Evolutionary conservation across 2,113 vertebrate genomes (phyloP).

Genomic region (Callaeas wilsoni): DNA sequence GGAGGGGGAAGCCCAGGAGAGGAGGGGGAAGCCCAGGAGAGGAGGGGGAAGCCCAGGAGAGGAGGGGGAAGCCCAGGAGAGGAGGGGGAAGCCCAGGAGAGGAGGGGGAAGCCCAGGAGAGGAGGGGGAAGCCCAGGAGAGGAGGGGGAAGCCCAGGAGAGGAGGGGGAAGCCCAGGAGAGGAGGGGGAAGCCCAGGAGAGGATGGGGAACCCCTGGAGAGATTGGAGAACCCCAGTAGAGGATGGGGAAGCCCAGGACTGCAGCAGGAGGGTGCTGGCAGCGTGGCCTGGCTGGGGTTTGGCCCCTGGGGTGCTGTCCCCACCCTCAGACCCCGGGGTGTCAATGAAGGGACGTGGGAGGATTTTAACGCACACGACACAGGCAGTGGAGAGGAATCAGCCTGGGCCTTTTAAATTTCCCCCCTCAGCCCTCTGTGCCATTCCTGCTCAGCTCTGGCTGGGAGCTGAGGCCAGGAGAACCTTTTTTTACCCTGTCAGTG

Average conservation of each 20-base stretch:
- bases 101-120: background rate
- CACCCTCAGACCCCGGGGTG: rapidly evolving
- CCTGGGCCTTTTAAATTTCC: background rate
- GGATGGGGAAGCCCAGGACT: background rate
- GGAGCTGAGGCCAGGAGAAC: background rate
- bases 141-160: background rate
- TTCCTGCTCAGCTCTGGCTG: background rate
- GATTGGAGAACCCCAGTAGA: rapidly evolving
- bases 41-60: background rate
- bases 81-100: background rate
- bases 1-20: too few relatives aligned
- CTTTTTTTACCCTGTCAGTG: background rate
- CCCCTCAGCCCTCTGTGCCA: background rate
- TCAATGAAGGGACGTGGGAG: rapidly evolving
- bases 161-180: background rate
- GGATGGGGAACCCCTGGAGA: too few relatives aligned
- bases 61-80: too few relatives aligned
- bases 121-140: background rate
- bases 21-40: too few relatives aligned
- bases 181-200: background rate
- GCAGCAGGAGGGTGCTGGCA: background rate
- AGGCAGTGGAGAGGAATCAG: background rate
- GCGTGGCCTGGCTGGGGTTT: background rate
- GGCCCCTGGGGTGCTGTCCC: background rate
- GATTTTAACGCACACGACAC: background rate